Evolutionary conservation across 1,140 invertebrate genomes (phyloP).

Genomic region (Piezodorus guildinii): DNA sequence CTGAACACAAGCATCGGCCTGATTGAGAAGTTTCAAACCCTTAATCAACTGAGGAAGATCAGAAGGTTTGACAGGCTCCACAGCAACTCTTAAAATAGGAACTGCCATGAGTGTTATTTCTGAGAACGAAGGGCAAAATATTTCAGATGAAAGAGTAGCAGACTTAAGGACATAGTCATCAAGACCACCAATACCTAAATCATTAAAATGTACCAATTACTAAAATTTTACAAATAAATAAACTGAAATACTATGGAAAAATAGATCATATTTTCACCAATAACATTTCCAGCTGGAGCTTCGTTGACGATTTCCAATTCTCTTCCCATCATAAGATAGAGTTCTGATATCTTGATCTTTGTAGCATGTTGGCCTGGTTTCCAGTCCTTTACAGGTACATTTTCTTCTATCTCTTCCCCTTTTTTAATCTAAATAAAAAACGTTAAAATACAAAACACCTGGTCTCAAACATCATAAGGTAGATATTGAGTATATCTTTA

Average conservation of each 20-base stretch:
- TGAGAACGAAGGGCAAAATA: conserved; percentile 79
- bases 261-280: conserved; percentile 39
- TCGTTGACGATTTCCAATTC: conserved; percentile 71
- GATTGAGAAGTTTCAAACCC: conserved; percentile 66
- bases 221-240: background rate
- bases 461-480: background rate
- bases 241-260: background rate
- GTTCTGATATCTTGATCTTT: conserved; percentile 47
- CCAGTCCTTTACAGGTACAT: conserved; percentile 52
- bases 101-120: conserved; percentile 67
- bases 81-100: conserved; percentile 86
- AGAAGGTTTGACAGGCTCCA: conserved; percentile 76
- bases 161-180: conserved; percentile 81
- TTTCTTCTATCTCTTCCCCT: conserved; percentile 39
- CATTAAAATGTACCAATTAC: background rate
- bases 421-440: conserved; percentile 29
- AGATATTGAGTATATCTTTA: background rate
- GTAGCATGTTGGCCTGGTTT: conserved; percentile 50
- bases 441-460: background rate
- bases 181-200: conserved; percentile 66
- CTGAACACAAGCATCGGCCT: conserved; percentile 88
- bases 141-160: conserved; percentile 73
- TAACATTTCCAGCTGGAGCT: conserved; percentile 80
- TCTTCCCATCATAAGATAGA: conserved; percentile 89
- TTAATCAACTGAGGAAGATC: conserved; percentile 71